Evolutionary conservation across 2,113 vertebrate species (phyloP), one percentile per base, ranked within the genome.

Genomic region (Xyrauchen texanus): DNA sequence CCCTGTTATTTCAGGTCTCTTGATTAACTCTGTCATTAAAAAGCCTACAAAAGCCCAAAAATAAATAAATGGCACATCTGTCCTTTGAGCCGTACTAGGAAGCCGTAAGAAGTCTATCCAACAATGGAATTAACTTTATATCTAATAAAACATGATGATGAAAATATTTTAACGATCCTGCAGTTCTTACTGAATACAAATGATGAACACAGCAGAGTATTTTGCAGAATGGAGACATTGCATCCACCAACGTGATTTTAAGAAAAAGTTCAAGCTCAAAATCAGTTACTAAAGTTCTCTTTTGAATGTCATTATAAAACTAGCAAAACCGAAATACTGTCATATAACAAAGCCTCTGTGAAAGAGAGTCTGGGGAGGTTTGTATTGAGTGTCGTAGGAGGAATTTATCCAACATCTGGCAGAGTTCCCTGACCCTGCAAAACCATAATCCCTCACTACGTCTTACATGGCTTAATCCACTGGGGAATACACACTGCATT

Each of bases 381-480:
- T 11, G 8, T 53, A 75, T 61, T 68, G 64, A 5, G 52, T 44
- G 61, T 73, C 73, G 76, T 60, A 62, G 68, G 53, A 61, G 21
- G 64, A 65, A 65, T 79, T 63, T 74, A 68, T 11, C 15, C 11
- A 82, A 68, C 60, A 75, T 79, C 71, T 83, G 71, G 77, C 66
- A 21, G 66, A 47, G 77, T 21, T 55, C 34, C 6, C 44, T 58
- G 45, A 55, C 61, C 67, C 60, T 45, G 52, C 55, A 75, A 74
- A 66, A 55, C 15, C 44, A 45, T 51, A 66, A 74, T 74, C 71
- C 58, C 55, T 67, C 46, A 8, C 53, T 60, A 47, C 47, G 70
- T 76, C 13, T 69, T 76, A 47, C 52, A 71, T 67, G 52, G 67
- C 63, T 71, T 76, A 83, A 70, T 78, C 62, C 60, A 44, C 16